Conservation (phyloP, 2,113 vertebrate species). For the Embiotoca jacksoni region DNA sequence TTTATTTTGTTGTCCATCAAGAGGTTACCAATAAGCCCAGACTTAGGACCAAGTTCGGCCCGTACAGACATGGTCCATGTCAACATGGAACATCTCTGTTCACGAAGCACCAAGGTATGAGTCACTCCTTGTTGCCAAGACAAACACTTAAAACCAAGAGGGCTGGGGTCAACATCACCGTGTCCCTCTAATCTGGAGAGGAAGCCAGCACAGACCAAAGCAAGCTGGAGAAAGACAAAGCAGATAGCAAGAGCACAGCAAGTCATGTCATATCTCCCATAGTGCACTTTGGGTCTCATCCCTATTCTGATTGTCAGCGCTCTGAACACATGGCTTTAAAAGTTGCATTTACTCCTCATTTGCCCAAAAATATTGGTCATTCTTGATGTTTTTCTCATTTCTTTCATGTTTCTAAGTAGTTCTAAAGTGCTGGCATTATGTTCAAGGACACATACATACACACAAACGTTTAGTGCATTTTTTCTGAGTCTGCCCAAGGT, state of each 20-base stretch:
- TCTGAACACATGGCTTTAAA: slow-evolving; percentile 85
- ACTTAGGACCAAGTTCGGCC: slow-evolving; percentile 36
- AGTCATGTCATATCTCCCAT: slow-evolving; percentile 74
- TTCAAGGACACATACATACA: slow-evolving; percentile 75
- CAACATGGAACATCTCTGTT: slow-evolving; percentile 65
- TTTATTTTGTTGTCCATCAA: slow-evolving; percentile 43
- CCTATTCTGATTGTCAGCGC: slow-evolving; percentile 86
- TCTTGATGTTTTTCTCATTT: slow-evolving; percentile 38
- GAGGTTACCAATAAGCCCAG: slow-evolving; percentile 56
- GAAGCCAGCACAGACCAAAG: slow-evolving; percentile 74
- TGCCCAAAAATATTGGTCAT: slow-evolving; percentile 44
- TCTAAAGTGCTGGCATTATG: slow-evolving; percentile 84
- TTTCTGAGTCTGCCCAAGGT: slow-evolving; percentile 64
- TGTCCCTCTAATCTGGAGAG: slow-evolving; percentile 60
- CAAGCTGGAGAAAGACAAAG: slow-evolving; percentile 78
- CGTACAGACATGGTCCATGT: slow-evolving; percentile 65
- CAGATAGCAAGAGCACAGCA: slow-evolving; percentile 76
- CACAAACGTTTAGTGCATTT: slow-evolving; percentile 77
- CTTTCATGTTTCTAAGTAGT: slow-evolving; percentile 61
- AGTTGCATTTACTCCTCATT: slow-evolving; percentile 58
- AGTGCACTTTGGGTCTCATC: slow-evolving; percentile 79
- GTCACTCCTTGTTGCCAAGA: slow-evolving; percentile 68
- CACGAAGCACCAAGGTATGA: slow-evolving; percentile 75
- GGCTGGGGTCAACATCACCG: slow-evolving; percentile 57
- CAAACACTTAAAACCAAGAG: slow-evolving; percentile 61